Evolutionary conservation across 2,888 invertebrate genomes (phyloP).

Genomic region (Agelastica alni): DNA sequence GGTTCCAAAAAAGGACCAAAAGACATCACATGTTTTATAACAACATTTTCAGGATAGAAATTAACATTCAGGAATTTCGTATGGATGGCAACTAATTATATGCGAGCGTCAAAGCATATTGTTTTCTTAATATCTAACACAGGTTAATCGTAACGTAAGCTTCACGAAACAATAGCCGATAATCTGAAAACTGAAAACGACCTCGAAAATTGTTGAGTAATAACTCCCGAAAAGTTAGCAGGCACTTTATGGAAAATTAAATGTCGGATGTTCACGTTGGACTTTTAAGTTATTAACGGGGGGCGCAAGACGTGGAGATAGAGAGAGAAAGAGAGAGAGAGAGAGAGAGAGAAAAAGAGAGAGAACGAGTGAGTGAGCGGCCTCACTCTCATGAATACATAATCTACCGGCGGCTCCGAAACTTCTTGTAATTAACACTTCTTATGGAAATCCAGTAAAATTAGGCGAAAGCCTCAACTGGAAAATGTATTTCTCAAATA

Average conservation of each 20-base stretch:
- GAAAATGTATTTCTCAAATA: conserved; percentile 48
- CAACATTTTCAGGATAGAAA: too few species aligned
- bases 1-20: too few species aligned
- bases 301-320: conserved; percentile 29
- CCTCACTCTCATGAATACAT: conserved; percentile 46
- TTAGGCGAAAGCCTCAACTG: conserved; percentile 49
- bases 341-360: background rate
- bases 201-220: conserved; percentile 18
- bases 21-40: too few species aligned
- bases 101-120: too few species aligned
- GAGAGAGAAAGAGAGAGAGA: too few species aligned
- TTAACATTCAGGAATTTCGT: too few species aligned
- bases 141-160: background rate
- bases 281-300: conserved; percentile 34
- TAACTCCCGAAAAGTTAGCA: conserved; percentile 25
- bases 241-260: conserved; percentile 30
- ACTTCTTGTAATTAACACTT: conserved; percentile 51
- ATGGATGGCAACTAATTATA: too few species aligned
- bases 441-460: conserved; percentile 50
- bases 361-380: conserved; percentile 8
- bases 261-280: conserved; percentile 29
- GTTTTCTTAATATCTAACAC: too few species aligned
- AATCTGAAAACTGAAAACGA: conserved; percentile 10
- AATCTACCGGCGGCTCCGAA: conserved; percentile 42
- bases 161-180: conserved; percentile 11